phyloP scores from a whole-genome alignment of 2,113 vertebrate genomes.

The Boulengeromyrus knoepffleri region DNA sequence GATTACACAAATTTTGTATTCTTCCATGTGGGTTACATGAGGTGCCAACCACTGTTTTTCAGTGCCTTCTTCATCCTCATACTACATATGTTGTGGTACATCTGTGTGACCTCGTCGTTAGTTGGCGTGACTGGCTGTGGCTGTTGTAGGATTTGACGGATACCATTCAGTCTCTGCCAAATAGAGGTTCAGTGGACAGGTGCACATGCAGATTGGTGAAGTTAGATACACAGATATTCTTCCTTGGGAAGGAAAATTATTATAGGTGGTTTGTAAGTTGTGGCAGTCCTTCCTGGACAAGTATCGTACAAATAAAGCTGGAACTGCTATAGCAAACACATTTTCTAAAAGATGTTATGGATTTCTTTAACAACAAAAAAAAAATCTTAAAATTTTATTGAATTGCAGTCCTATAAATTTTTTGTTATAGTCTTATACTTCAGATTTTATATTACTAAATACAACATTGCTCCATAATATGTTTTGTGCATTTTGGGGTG shows the following conservation, averaged over 20 bases:
- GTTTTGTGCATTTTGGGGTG: neutral
- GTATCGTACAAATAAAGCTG: neutral
- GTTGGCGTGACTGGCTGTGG: neutral
- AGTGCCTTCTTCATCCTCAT: neutral
- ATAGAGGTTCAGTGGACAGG: neutral
- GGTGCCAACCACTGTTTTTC: neutral
- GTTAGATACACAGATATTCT: neutral
- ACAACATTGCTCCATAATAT: neutral
- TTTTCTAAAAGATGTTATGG: neutral
- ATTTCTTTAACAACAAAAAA: neutral
- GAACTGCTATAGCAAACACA: neutral
- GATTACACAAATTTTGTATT: neutral
- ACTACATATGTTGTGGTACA: neutral
- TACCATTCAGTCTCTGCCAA: neutral
- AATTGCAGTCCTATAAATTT: neutral
- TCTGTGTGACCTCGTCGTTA: neutral
- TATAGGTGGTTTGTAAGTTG: neutral
- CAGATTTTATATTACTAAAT: neutral
- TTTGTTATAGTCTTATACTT: neutral
- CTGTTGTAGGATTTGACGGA: neutral
- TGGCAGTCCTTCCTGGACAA: neutral
- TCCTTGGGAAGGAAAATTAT: neutral
- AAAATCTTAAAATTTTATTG: neutral
- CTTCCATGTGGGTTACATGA: neutral
- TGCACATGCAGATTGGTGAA: neutral